These are phyloP conservation scores for Discoglossus pictus DNA, from an alignment of 2,797 vertebrate genomes.

Conservation along the genomic window DNA sequence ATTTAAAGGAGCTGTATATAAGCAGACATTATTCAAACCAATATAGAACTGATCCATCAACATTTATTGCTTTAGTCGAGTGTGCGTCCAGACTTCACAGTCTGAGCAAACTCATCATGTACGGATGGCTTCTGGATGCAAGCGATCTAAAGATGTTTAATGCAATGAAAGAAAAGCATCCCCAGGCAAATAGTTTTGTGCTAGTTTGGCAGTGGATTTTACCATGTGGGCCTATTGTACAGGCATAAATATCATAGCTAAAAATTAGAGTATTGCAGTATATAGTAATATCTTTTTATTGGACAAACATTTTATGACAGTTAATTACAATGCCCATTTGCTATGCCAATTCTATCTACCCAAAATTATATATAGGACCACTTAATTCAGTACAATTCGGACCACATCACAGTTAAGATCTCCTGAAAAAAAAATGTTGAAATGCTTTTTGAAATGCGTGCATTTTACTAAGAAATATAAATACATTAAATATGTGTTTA, in stretches of 20 bases:
- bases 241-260: background rate
- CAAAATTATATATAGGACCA: too few species aligned
- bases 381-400: too few species aligned
- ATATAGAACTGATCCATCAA: constrained; percentile 13
- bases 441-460: too few species aligned
- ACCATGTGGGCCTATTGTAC: constrained; percentile 31
- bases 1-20: constrained; percentile 29
- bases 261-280: too few species aligned
- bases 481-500: too few species aligned
- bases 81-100: constrained; percentile 24
- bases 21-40: background rate
- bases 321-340: too few species aligned
- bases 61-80: constrained; percentile 22
- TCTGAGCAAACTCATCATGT: constrained; percentile 35
- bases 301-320: too few species aligned
- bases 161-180: constrained; percentile 49
- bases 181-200: constrained; percentile 22
- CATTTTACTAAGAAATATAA: too few species aligned
- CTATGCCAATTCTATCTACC: too few species aligned
- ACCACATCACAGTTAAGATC: too few species aligned
- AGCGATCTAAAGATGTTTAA: constrained; percentile 51
- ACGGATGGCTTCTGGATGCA: constrained; percentile 53
- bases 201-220: constrained; percentile 41
- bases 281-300: too few species aligned
- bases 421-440: too few species aligned